Conservation (phyloP, 2,888 invertebrate genomes). For the Sphinx pinastri region DNA sequence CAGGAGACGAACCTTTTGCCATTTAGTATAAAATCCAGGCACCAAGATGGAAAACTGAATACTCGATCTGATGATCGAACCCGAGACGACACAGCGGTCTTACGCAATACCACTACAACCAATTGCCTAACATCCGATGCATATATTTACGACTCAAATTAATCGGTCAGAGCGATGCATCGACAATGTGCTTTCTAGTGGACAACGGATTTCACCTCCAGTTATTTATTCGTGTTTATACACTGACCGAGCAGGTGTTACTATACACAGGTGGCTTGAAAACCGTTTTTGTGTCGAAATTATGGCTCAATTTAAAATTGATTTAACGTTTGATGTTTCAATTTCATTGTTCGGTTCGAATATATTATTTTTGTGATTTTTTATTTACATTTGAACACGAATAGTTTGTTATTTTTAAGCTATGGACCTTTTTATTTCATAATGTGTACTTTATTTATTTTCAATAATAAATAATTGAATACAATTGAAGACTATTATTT, state of each 20-base stretch:
- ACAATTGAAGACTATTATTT: too few species aligned
- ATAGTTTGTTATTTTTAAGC: too few species aligned
- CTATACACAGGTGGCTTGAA: conserved; percentile 53
- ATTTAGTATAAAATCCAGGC: too few species aligned
- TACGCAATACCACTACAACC: neutral
- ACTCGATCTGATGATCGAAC: too few species aligned
- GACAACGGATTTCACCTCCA: conserved; percentile 74
- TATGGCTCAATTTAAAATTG: conserved; percentile 9
- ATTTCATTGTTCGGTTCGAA: neutral
- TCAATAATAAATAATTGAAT: too few species aligned
- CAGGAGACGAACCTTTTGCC: too few species aligned
- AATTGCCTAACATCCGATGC: neutral
- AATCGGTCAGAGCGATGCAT: neutral
- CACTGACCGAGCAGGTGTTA: conserved; percentile 67
- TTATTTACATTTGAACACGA: too few species aligned
- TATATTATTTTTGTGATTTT: neutral
- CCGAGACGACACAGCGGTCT: too few species aligned
- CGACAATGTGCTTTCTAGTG: conserved; percentile 55
- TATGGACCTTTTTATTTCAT: too few species aligned
- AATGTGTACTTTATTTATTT: too few species aligned
- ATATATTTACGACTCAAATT: conserved; percentile 9
- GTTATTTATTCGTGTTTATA: conserved; percentile 66
- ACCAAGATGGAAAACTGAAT: too few species aligned
- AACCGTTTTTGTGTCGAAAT: neutral
- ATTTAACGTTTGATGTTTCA: neutral